Base-by-base conservation (phyloP, 1,140 invertebrate genomes). In the Bathynomus jamesi region DNA sequence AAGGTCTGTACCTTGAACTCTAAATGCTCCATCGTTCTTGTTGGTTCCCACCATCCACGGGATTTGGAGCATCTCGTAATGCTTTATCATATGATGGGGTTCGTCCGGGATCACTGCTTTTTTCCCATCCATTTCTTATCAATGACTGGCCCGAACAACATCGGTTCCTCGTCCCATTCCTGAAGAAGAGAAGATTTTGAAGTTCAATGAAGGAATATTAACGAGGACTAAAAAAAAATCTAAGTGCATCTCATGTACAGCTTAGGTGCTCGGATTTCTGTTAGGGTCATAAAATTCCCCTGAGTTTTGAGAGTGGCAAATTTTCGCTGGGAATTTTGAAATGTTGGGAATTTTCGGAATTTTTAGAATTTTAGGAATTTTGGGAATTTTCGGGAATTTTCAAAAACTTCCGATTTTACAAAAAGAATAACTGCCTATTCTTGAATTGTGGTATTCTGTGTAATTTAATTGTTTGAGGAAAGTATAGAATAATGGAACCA, bases 31-130 rank as follows among this genome's bases (percentile, higher is more conserved):
- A 68, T 80, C 79, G 21, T 79, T 67, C 28, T 70, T 72, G n/a
- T 72, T 76, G 0, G 78, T 77, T 17, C 79, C 79, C 24, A 74
- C 61, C 63, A 80, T 67, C 63, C 79, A 78, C 10, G 78, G 79
- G 4, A 80, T 74, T 64, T 78, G 78, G 7, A 77, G 74, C 64
- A 78, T 79, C 25, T 71, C 67, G 24, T 71, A 66, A 10, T 75
- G 46, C 2, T 70, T 70, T 70, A 80, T 78, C 11, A 80, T 74
- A 17, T 75, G 68, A 64, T 74, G 65, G 2, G 79, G 79, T 25
- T 69, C 69, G 28, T 75, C 76, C 2, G 78, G 76, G 0, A 80
- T 60, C 28, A 80, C 72, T 1, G 78, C 76, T 17, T 75, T 61
- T 3, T 71, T 65, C 74, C 74, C 25, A 68, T 61, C 75, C 74